Conservation (phyloP, 2,797 vertebrate species). For the Crypturellus tataupa region DNA sequence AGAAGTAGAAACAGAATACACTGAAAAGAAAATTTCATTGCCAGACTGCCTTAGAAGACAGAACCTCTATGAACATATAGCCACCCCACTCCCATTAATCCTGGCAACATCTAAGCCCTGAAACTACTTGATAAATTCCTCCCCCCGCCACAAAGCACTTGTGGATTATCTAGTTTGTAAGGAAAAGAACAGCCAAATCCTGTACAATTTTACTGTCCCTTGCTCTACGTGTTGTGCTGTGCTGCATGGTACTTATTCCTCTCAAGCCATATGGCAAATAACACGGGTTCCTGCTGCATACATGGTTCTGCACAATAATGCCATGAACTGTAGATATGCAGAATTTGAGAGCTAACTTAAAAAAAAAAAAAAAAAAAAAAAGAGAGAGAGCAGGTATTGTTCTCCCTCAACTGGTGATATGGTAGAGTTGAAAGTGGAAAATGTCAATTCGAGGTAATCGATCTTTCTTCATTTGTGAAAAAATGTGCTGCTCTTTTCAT, state of each 20-base stretch:
- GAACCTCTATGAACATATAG: not conserved
- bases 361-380: not conserved
- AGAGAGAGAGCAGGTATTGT: not conserved
- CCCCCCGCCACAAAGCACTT: not conserved
- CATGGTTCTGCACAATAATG: accelerated
- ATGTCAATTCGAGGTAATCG: not conserved
- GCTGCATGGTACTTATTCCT: not conserved
- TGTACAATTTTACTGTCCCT: not conserved
- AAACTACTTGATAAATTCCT: not conserved
- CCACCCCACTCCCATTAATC: not conserved
- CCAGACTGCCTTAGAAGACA: not conserved
- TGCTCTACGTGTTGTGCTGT: not conserved
- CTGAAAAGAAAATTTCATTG: not conserved
- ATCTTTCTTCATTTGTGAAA: not conserved
- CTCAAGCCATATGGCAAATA: not conserved
- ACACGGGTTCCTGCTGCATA: not conserved
- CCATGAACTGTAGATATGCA: not conserved
- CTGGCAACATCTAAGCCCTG: not conserved
- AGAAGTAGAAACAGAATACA: not conserved
- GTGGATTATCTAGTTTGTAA: not conserved
- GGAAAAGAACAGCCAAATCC: not conserved
- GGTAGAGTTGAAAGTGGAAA: not conserved
- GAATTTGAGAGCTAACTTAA: not conserved
- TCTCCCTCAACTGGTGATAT: not conserved
- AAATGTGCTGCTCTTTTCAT: not conserved